Evolutionary conservation across 2,113 vertebrate species (phyloP).

Genomic region (Planiliza haematocheilus): DNA sequence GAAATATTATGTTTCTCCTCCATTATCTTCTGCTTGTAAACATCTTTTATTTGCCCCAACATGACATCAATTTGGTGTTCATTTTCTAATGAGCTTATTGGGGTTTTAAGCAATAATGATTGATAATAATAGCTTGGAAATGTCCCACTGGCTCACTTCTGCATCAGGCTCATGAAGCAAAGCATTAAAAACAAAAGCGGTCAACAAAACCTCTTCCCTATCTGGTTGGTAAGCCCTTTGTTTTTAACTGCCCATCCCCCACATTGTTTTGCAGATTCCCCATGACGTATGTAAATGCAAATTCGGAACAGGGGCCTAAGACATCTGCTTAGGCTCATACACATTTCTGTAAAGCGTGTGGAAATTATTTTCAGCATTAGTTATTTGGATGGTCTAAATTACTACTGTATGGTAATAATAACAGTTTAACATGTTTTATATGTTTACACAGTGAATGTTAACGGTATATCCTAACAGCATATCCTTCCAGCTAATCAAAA

Average conservation of each 20-base stretch:
- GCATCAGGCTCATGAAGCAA: conserved; percentile 63
- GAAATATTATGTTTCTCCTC: conserved; percentile 77
- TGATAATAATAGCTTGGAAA: conserved; percentile 76
- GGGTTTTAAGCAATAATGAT: conserved; percentile 76
- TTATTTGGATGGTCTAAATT: no score
- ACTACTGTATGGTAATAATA: neutral
- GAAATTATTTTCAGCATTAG: no score
- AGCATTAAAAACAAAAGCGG: conserved; percentile 54
- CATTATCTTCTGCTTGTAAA: conserved; percentile 73
- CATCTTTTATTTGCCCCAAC: conserved; percentile 71
- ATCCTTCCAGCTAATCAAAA: conserved; percentile 76
- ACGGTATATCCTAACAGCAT: conserved; percentile 44
- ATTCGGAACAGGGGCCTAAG: no score
- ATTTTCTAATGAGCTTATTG: conserved; percentile 80
- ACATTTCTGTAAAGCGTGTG: conserved; percentile 30
- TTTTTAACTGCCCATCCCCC: conserved; percentile 46
- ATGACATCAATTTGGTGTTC: conserved; percentile 79
- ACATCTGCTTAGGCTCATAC: conserved; percentile 29
- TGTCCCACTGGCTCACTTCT: conserved; percentile 73
- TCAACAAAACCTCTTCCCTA: conserved; percentile 40
- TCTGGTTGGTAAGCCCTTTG: conserved; percentile 38
- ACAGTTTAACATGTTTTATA: conserved; percentile 34
- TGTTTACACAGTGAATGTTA: conserved; percentile 65
- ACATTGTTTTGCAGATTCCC: conserved; percentile 8
- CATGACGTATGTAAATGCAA: no score